phyloP scores from a whole-genome alignment of 2,888 invertebrate species.

The Tuberolachnus salignus region DNA sequence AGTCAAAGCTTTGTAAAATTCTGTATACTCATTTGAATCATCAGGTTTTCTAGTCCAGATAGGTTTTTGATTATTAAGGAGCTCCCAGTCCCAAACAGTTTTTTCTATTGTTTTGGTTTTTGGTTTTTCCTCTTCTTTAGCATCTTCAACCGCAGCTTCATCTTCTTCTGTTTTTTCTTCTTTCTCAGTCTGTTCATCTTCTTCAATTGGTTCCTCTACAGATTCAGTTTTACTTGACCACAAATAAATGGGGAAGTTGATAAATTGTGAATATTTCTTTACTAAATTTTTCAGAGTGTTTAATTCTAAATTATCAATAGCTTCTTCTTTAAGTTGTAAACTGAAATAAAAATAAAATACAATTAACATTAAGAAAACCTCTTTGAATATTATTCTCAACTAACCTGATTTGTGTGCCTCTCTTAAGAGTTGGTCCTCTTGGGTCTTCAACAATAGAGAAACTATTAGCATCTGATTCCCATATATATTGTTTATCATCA shows the following conservation, averaged over 20 bases:
- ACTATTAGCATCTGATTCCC: slow-evolving; percentile 94
- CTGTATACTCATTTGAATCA: slow-evolving; percentile 84
- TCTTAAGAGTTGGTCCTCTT: slow-evolving; percentile 85
- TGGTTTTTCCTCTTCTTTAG: slow-evolving; percentile 71
- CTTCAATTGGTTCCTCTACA: slow-evolving; percentile 54
- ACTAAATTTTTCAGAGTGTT: slow-evolving; percentile 89
- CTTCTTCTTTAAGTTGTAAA: slow-evolving; percentile 94
- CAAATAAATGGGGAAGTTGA: slow-evolving; percentile 97
- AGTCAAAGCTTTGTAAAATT: slow-evolving; percentile 94
- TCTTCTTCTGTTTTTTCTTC: slow-evolving; percentile 63
- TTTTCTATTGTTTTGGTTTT: slow-evolving; percentile 90
- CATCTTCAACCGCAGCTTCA: slow-evolving; percentile 74
- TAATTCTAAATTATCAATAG: slow-evolving; percentile 91
- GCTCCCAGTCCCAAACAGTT: slow-evolving; percentile 97
- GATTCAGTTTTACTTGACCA: slow-evolving; percentile 74
- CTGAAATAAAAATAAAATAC: slow-evolving; percentile 64
- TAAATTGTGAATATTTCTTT: slow-evolving; percentile 98
- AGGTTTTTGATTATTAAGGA: slow-evolving; percentile 95
- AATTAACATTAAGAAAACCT: not conserved
- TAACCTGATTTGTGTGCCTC: slow-evolving; percentile 85
- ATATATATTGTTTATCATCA: slow-evolving; percentile 91
- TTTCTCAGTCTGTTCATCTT: slow-evolving; percentile 64
- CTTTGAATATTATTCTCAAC: slow-evolving; percentile 57
- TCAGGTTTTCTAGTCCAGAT: slow-evolving; percentile 94
- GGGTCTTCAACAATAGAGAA: slow-evolving; percentile 94